Base-by-base conservation (phyloP, 2,888 invertebrate genomes). In the Phortica okadai region DNA sequence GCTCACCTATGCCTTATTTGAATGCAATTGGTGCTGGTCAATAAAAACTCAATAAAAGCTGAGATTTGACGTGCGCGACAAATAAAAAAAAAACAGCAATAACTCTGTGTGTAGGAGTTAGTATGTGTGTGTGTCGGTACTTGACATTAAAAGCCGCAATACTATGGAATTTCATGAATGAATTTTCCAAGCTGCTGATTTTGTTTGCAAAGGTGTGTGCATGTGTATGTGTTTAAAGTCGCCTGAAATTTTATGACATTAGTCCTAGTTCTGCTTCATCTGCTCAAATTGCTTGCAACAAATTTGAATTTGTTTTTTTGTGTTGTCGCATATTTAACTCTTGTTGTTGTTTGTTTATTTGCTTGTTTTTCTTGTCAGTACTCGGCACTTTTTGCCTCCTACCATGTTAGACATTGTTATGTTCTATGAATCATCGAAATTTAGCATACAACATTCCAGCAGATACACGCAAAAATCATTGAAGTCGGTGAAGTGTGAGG, bases 131-230 rank as follows among this genome's bases (percentile, higher is more conserved):
- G 64, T 64, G 64, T 64, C 10, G 6, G 41, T 16, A 6, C 1
- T 16, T 62, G 62, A 62, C 62, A 62, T 11, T 62, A 25, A 25
- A 62, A 62, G 21, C 62, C 5, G 25, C 14, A 50, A 50, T 50
- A 50, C 14, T 44, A 74, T 54, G 76, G 70, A 74, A 50, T 77
- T 77, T 77, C 74, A 77, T 77, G 76, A 77, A 77, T 77, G 76
- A 77, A 77, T 77, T 77, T 77, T 77, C 76, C 74, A 77, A 74
- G 76, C 76, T 69, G 70, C 70, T 77, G 76, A 74, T 74, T 77
- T 77, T 73, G 64, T 45, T 66, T 42, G 50, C 74, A 74, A 64
- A 73, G 64, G 50, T 50, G 50, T 50, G 50, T 50, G 50, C 50
- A 1, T 1, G 8, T 11, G 59, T 42, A 45, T 50, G 50, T 14